These are phyloP conservation scores for Teleiodes luculella DNA, from an alignment of 2,888 invertebrate genomes.

Conservation along the genomic window DNA sequence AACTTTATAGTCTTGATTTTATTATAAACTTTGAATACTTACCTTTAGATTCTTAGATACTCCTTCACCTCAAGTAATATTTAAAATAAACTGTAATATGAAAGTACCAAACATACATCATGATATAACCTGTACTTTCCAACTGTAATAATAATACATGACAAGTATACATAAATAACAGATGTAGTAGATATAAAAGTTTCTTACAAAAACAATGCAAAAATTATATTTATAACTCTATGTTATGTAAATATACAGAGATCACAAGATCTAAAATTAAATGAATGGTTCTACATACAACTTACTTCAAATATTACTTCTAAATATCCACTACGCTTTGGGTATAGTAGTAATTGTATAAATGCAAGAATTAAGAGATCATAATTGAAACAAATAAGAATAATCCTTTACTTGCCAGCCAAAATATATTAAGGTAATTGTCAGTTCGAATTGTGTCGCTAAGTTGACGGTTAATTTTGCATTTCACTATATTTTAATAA, in stretches of 20 bases:
- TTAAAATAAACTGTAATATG: slow-evolving; percentile 50
- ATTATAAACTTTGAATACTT: slow-evolving; percentile 53
- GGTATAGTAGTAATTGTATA: not conserved
- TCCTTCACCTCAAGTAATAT: slow-evolving; percentile 41
- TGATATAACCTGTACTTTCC: too few relatives aligned
- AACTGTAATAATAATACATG: too few relatives aligned
- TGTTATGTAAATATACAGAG: not conserved
- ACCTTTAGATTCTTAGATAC: slow-evolving; percentile 43
- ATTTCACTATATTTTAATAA: too few relatives aligned
- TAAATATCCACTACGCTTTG: slow-evolving; percentile 10
- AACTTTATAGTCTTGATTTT: slow-evolving; percentile 37
- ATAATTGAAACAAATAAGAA: not conserved
- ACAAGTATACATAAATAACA: too few relatives aligned
- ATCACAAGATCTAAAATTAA: not conserved
- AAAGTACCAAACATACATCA: too few relatives aligned
- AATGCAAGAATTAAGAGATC: not conserved
- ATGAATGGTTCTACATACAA: slow-evolving; percentile 27
- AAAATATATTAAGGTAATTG: too few relatives aligned
- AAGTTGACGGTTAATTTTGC: too few relatives aligned
- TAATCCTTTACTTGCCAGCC: too few relatives aligned
- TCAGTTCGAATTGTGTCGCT: too few relatives aligned
- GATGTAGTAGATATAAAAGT: too few relatives aligned
- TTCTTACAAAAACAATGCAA: too few relatives aligned
- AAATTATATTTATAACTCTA: too few relatives aligned
- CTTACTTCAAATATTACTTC: slow-evolving; percentile 60